Conservation (phyloP, 2,888 invertebrate genomes). For the Agrypnus murinus region DNA sequence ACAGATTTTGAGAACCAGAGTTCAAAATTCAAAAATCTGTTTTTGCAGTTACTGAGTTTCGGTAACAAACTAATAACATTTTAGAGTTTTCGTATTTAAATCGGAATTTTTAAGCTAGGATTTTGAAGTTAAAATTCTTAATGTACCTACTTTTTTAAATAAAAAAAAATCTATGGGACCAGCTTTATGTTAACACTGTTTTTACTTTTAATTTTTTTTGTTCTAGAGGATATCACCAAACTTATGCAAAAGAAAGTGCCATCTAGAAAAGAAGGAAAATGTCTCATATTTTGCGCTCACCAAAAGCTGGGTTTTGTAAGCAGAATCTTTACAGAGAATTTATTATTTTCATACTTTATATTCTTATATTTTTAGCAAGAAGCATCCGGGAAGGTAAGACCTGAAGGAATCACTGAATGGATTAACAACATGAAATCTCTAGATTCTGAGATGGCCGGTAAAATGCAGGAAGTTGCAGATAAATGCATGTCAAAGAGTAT, state of each 20-base stretch:
- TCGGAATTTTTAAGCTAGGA: no score
- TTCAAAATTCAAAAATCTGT: no score
- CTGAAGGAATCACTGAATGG: constrained; percentile 39
- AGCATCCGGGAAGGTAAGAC: constrained; percentile 47
- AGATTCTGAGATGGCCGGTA: constrained; percentile 47
- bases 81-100: no score
- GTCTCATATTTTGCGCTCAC: constrained; percentile 30
- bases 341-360: not conserved
- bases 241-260: constrained; percentile 21
- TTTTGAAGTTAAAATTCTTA: no score
- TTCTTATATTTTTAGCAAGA: constrained; percentile 44
- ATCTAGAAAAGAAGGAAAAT: constrained; percentile 25
- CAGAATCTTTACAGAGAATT: not conserved
- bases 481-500: constrained; percentile 39
- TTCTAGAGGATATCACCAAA: constrained; percentile 26
- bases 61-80: no score
- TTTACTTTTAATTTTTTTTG: no score
- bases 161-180: no score
- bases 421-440: constrained; percentile 41
- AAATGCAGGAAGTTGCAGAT: constrained; percentile 44
- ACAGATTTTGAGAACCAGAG: no score
- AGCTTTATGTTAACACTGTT: no score
- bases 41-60: no score
- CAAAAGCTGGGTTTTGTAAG: constrained; percentile 34
- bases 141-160: no score